A percentile compares a stretch with the other conserved stretches of the same genome.
Conservation (phyloP, 64 coral and sea anemone species). For the Catalaphyllia jardinei region DNA sequence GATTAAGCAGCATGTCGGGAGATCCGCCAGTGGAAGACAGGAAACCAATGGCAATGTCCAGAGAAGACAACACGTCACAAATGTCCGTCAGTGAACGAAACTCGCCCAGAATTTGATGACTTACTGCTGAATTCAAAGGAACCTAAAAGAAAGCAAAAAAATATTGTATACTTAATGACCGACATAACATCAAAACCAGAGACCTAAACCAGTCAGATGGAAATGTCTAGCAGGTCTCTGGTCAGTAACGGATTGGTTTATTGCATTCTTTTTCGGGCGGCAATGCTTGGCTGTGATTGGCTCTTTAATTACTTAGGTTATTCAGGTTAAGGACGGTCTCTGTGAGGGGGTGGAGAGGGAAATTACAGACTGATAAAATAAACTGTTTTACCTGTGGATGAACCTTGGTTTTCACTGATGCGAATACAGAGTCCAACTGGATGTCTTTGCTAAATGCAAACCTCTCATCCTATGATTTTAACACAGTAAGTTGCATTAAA, state of each 20-base stretch:
- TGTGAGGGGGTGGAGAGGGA: no score
- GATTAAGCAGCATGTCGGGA: slow-evolving; percentile 32
- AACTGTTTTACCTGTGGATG: slow-evolving; percentile 51
- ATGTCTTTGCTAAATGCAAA: slow-evolving; percentile 72
- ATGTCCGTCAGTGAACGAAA: slow-evolving; percentile 58
- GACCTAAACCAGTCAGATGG: no score
- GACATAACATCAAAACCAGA: background rate
- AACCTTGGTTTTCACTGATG: slow-evolving; percentile 61
- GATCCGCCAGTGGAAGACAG: slow-evolving; percentile 67
- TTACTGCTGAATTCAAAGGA: slow-evolving; percentile 19
- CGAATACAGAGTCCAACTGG: slow-evolving; percentile 59
- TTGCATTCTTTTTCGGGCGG: no score
- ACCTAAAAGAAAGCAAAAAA: slow-evolving; percentile 9
- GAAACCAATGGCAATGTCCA: slow-evolving; percentile 82
- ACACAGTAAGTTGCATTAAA: background rate
- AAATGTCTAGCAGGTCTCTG: no score
- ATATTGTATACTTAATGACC: background rate
- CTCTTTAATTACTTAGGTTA: no score
- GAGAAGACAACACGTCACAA: slow-evolving; percentile 64
- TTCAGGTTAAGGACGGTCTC: no score
- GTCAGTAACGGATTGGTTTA: no score
- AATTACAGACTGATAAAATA: background rate
- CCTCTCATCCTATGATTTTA: slow-evolving; percentile 46
- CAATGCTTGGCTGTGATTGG: no score
- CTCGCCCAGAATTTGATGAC: slow-evolving; percentile 47